Evolutionary conservation across 2,888 invertebrate genomes (phyloP).

Genomic region (Microchrysa polita): DNA sequence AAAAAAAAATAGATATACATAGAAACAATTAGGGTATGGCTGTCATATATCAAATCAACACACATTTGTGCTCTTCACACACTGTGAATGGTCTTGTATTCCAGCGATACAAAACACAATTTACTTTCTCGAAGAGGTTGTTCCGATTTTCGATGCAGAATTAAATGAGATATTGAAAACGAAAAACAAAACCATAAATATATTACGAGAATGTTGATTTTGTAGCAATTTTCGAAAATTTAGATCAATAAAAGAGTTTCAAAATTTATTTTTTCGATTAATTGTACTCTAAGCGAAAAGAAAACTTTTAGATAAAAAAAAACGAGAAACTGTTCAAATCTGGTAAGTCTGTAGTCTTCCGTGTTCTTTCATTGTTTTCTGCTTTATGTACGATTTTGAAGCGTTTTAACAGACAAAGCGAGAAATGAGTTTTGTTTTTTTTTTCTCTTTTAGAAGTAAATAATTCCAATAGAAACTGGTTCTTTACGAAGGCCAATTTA

Average conservation of each 20-base stretch:
- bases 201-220: neutral
- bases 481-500: neutral
- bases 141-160: neutral
- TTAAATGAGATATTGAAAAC: neutral
- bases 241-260: no score
- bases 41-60: no score
- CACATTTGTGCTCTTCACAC: no score
- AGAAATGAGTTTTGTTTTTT: no score
- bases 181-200: neutral
- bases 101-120: no score
- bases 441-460: neutral
- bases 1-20: no score
- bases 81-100: no score
- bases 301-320: neutral
- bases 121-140: no score
- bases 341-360: neutral
- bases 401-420: no score
- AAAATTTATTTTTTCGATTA: neutral
- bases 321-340: neutral
- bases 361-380: constrained; percentile 4
- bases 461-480: neutral
- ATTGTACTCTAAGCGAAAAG: neutral
- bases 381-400: no score
- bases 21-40: no score
- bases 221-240: neutral